Conservation (phyloP, 2,113 vertebrate species). For the Plecturocebus donacophilus region DNA sequence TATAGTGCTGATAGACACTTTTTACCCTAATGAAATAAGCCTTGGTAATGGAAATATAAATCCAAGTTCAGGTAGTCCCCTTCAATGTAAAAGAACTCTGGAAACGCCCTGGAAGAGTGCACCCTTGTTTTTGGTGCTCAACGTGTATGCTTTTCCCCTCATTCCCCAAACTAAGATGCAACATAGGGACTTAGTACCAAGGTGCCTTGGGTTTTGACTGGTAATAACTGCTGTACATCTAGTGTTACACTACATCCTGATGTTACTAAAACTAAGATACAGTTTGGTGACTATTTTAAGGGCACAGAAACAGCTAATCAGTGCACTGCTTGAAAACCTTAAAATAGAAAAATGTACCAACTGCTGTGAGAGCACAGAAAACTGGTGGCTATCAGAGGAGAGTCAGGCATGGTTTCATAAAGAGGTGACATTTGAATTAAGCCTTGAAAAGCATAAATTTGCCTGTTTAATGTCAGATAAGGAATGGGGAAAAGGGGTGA, state of each 20-base stretch:
- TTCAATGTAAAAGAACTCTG: neutral
- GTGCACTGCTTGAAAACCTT: neutral
- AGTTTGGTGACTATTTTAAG: neutral
- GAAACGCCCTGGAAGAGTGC: neutral
- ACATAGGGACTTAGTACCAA: neutral
- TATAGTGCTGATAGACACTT: neutral
- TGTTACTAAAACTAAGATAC: neutral
- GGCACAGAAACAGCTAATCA: neutral
- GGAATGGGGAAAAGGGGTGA: neutral
- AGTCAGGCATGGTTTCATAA: slow-evolving; percentile 25
- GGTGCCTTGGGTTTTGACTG: neutral
- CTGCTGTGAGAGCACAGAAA: neutral
- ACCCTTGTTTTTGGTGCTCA: neutral
- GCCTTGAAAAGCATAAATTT: slow-evolving; percentile 19
- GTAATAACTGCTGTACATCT: neutral
- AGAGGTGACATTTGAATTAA: neutral
- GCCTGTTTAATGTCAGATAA: neutral
- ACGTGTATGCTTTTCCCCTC: neutral
- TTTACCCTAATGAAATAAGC: slow-evolving; percentile 27
- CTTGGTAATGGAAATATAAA: neutral
- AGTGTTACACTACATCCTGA: neutral
- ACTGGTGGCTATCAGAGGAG: neutral
- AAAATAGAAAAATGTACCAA: neutral
- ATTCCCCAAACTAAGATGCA: neutral
- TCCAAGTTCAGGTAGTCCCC: neutral